These are phyloP conservation scores for Manis javanica DNA, from an alignment of 2,797 vertebrate genomes.

Conservation along the genomic window DNA sequence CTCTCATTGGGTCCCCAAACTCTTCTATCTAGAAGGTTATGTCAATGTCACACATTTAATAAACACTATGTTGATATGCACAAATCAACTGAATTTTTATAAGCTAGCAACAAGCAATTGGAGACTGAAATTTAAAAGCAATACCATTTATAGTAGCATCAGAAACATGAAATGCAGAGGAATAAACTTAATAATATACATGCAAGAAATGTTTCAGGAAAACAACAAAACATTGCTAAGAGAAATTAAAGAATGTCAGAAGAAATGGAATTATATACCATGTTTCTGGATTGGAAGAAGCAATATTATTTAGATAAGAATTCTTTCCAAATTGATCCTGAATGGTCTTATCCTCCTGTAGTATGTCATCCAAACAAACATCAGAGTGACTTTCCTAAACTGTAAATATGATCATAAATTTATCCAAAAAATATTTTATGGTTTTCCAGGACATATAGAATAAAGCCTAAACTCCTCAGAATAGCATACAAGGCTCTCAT, in stretches of 20 bases:
- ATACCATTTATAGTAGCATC: background rate
- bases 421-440: background rate
- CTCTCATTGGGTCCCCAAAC: too few species aligned
- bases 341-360: background rate
- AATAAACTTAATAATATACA: background rate
- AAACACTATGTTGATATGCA: background rate
- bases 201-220: background rate
- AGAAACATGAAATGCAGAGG: background rate
- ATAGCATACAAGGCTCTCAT: background rate
- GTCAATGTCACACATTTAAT: too few species aligned
- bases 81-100: background rate
- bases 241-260: conserved; percentile 31
- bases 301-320: background rate
- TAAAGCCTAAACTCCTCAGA: background rate
- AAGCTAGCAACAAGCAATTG: background rate
- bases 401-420: background rate
- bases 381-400: background rate
- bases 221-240: background rate
- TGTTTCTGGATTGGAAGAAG: background rate
- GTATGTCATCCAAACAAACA: background rate
- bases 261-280: background rate
- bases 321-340: background rate
- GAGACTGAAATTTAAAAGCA: background rate
- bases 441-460: background rate
- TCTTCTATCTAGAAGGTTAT: too few species aligned